Evolutionary conservation across 2,888 invertebrate species (phyloP), one percentile per base, ranked within the genome.

Genomic region (Drosophila falleni): DNA sequence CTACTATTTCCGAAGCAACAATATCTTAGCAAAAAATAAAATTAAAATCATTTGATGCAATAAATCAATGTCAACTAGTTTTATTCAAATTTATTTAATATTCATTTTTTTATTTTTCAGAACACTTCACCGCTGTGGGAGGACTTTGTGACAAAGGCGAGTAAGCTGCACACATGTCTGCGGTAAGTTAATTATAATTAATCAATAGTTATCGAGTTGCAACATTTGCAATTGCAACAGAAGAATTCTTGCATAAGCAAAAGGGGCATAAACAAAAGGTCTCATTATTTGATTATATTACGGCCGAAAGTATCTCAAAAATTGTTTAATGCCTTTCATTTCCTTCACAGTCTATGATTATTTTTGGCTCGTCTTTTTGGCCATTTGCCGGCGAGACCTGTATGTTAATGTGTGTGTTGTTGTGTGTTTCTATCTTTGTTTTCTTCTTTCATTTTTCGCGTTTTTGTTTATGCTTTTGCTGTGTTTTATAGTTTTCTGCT

Each of bases 61-160:
- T 50, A 44, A 46, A 54, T 33, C 58, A 51, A 51, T 66, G 56
- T 58, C 56, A 47, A 46, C 56, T 66, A 15, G 13, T 23, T 51
- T 39, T 15, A 41, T 13, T 42, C 23, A 33, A 64, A 59, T 44
- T 11, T 46, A 16, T 54, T 33, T 56, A 19, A 41, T 41, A 31
- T 44, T 13, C 1, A 19, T 26, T 11, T 50, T 10, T 10, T 23
- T 6, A 8, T n/a, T 16, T 46, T 50, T 59, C 96, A 98, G 98
- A 97, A 96, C 93, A 97, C 97, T 89, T 95, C 97, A 87, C 97
- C 98, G 64, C 94, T 98, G 91, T 98, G 98, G 98, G 98, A 99
- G 93, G 98, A 98, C 93, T 96, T 98, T 89, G 96, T 97, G 91
- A 95, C 96, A 60, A 98, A 98, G 94, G 98, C 99, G 62, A 96